phyloP scores from a whole-genome alignment of 2,888 invertebrate species.

The Sarcophaga subvicina region DNA sequence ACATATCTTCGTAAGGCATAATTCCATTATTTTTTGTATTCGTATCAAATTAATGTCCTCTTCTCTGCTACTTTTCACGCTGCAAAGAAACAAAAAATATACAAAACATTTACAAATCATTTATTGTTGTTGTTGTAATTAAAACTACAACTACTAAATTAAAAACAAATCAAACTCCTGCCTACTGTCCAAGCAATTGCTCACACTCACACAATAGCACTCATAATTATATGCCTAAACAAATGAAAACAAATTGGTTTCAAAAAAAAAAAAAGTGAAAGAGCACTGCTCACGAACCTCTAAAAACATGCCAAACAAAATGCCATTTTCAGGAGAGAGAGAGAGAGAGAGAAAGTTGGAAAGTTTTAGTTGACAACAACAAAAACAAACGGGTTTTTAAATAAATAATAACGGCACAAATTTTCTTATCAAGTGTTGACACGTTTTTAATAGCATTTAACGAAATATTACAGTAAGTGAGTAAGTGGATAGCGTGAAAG shows the following conservation, averaged over 20 bases:
- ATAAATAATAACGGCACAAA: constrained; percentile 31
- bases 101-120: neutral
- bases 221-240: constrained; percentile 7
- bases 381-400: neutral
- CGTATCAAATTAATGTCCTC: too few species aligned
- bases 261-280: neutral
- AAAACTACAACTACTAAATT: neutral
- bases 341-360: constrained; percentile 12
- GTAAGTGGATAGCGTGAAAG: neutral
- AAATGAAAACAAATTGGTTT: constrained; percentile 1
- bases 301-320: neutral
- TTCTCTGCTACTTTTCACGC: neutral
- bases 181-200: neutral
- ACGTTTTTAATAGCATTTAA: constrained; percentile 19
- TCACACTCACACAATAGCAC: neutral
- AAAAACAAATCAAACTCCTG: neutral
- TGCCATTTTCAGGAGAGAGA: too few species aligned
- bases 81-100: neutral
- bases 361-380: neutral
- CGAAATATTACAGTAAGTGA: neutral
- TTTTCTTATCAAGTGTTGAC: constrained; percentile 55
- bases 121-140: neutral
- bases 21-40: too few species aligned
- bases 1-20: too few species aligned
- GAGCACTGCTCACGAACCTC: neutral